Percentiles rank a stretch among this genome's conserved stretches.
These are phyloP conservation scores for Alfaro cultratus DNA, from an alignment of 2,797 vertebrate species.

Conservation along the genomic window DNA sequence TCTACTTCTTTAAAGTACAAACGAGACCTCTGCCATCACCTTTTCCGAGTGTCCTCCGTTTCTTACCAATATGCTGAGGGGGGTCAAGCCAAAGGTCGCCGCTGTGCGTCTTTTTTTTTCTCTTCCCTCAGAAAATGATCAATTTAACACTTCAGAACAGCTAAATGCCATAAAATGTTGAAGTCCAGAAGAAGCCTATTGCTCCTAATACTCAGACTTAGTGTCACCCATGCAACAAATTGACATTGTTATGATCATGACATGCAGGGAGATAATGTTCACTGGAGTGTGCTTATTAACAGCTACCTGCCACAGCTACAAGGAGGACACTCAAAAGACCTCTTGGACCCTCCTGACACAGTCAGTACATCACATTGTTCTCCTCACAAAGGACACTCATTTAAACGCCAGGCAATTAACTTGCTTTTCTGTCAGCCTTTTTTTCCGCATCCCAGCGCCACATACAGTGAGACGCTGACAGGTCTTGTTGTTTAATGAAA, in stretches of 20 bases:
- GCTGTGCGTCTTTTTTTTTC: slow-evolving; percentile 57
- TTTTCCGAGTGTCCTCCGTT: slow-evolving; percentile 57
- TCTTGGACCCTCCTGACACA: slow-evolving; percentile 74
- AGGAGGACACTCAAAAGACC: slow-evolving; percentile 65
- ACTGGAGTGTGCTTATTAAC: slow-evolving; percentile 73
- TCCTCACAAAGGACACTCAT: slow-evolving; percentile 77
- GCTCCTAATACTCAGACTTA: slow-evolving; percentile 11
- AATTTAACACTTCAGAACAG: slow-evolving; percentile 1
- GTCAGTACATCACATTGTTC: slow-evolving; percentile 77
- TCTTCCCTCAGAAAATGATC: slow-evolving; percentile 54
- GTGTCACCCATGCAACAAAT: slow-evolving; percentile 62
- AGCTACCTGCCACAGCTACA: slow-evolving; percentile 74
- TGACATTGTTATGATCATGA: slow-evolving; percentile 58
- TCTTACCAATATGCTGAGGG: slow-evolving; percentile 59
- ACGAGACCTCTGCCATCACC: slow-evolving; percentile 79
- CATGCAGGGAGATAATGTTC: slow-evolving; percentile 62
- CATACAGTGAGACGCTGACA: slow-evolving; percentile 71
- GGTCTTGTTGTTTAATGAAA: slow-evolving; percentile 53
- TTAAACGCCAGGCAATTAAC: slow-evolving; percentile 77
- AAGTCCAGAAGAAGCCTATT: neutral
- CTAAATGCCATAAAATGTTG: neutral
- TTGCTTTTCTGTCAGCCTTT: slow-evolving; percentile 59
- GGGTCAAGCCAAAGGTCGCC: slow-evolving; percentile 75
- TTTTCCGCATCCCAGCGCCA: slow-evolving; percentile 58
- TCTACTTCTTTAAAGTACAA: slow-evolving; percentile 74